Percentiles rank a stretch among this genome's conserved stretches.
These are phyloP conservation scores for Goniozus legneri DNA, from an alignment of 1,140 invertebrate species.

Conservation along the genomic window DNA sequence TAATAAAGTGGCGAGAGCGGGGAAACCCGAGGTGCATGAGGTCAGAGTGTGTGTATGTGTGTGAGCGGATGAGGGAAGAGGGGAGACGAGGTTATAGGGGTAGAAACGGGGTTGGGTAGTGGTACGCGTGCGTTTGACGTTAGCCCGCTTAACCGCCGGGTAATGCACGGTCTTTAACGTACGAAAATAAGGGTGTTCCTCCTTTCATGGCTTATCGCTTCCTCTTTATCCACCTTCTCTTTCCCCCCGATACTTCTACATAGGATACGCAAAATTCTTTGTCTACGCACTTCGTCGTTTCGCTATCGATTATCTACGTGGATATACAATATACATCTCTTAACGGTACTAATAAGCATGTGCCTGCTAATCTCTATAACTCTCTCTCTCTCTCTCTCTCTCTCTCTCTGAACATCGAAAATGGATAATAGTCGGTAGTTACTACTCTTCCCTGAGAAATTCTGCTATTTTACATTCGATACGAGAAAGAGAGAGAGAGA, in stretches of 20 bases:
- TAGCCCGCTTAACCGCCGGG: conserved; percentile 22
- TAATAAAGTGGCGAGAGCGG: conserved; percentile 31
- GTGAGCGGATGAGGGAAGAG: no score
- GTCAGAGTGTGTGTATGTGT: no score
- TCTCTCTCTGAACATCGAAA: no score
- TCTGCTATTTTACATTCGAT: no score
- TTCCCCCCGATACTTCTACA: no score
- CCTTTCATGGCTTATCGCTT: neutral
- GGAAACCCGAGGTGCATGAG: no score
- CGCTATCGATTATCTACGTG: neutral
- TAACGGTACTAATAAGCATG: neutral
- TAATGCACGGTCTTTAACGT: conserved; percentile 34
- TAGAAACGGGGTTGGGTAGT: conserved; percentile 6
- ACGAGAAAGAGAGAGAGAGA: no score
- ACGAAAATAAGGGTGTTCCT: conserved; percentile 25
- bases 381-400: conserved; percentile 2
- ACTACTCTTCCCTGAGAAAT: no score
- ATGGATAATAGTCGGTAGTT: no score
- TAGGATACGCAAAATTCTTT: neutral
- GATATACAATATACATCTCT: no score
- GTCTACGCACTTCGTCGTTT: neutral
- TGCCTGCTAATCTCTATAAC: neutral
- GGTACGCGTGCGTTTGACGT: conserved; percentile 34
- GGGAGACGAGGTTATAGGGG: no score
- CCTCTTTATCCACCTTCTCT: neutral